A percentile compares a stretch with the other conserved stretches of the same genome.
Evolutionary conservation across 2,888 invertebrate species (phyloP).

Genomic region (Drosophila cognata): DNA sequence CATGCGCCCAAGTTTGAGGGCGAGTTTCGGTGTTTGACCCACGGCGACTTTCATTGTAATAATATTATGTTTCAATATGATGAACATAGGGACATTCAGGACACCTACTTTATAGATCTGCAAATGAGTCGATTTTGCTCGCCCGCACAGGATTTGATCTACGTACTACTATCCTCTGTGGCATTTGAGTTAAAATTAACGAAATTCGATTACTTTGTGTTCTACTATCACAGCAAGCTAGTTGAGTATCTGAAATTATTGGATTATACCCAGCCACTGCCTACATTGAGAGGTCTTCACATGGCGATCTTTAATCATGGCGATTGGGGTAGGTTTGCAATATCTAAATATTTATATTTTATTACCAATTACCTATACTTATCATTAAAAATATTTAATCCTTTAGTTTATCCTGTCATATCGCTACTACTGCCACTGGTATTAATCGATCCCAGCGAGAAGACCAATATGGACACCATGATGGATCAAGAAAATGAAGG

Average conservation of each 20-base stretch:
- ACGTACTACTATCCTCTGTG: constrained; percentile 78
- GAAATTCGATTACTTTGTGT: constrained; percentile 80
- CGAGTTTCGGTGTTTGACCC: constrained; percentile 75
- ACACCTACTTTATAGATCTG: constrained; percentile 80
- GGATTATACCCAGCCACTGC: constrained; percentile 67
- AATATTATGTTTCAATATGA: constrained; percentile 83
- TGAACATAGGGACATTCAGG: constrained; percentile 49
- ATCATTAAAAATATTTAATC: background rate
- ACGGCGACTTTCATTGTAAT: constrained; percentile 83
- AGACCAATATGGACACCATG: constrained; percentile 70
- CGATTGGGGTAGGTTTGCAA: constrained; percentile 69
- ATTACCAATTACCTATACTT: background rate
- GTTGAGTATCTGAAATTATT: constrained; percentile 68
- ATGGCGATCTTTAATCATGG: constrained; percentile 64
- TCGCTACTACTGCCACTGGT: constrained; percentile 62
- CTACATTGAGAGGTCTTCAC: constrained; percentile 74
- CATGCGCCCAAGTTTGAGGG: constrained; percentile 46
- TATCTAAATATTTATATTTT: background rate
- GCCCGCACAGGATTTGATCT: constrained; percentile 82
- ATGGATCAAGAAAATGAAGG: constrained; percentile 52
- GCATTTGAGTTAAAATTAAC: constrained; percentile 68
- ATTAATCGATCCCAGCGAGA: constrained; percentile 71
- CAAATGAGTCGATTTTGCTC: constrained; percentile 81
- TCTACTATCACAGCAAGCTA: constrained; percentile 75
- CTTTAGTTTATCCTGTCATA: constrained; percentile 60